Base-by-base conservation (phyloP, 2,888 invertebrate genomes). In the Drosophila prostipennis region DNA sequence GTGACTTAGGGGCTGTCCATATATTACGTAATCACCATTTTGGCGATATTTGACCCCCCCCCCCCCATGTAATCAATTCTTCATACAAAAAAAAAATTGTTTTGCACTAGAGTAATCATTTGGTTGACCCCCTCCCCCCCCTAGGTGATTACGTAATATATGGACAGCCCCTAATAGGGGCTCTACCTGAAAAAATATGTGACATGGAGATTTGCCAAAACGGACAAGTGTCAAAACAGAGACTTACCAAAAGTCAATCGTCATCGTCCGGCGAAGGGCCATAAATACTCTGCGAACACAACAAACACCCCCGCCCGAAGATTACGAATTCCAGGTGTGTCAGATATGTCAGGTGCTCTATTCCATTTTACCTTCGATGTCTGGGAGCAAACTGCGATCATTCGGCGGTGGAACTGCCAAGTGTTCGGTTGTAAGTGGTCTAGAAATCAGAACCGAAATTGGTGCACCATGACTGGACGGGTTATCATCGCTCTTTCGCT, bases 391-490 rank as follows among this genome's bases (percentile, higher is more conserved):
- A 11, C 49, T 45, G 36, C 58, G 49, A 59, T 78, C 84, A 81
- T 69, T 83, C 68, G 74, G 36, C 78, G 43, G 60, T 63, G 61
- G 63, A 64, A 67, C 84, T 71, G 57, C 46, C 49, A 71, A 65
- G 54, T 59, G 78, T 57, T 51, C 74, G 76, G 81, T 76, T 64
- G n/a, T 29, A 13, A 11, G 45, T 14, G 39, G 32, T 23, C n/a
- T n/a, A 13, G 16, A 29, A 76, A 64, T 37, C 65, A 26, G 43
- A 76, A 65, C 34, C 65, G 26, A 43, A 42, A 13, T 8, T 70
- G 36, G 48, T 73, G 72, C 53, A 72, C 46, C 72, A 83, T 83
- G 83, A 32, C 36, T 58, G 71, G 88, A 56, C 59, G 72, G 43
- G 42, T 74, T 55, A 75, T 74, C 67, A 71, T 60, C 56, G 52